A percentile compares a stretch with the other conserved stretches of the same genome.
These are phyloP conservation scores for Drosophila setifemur DNA, from an alignment of 1,140 invertebrate species.

Conservation along the genomic window DNA sequence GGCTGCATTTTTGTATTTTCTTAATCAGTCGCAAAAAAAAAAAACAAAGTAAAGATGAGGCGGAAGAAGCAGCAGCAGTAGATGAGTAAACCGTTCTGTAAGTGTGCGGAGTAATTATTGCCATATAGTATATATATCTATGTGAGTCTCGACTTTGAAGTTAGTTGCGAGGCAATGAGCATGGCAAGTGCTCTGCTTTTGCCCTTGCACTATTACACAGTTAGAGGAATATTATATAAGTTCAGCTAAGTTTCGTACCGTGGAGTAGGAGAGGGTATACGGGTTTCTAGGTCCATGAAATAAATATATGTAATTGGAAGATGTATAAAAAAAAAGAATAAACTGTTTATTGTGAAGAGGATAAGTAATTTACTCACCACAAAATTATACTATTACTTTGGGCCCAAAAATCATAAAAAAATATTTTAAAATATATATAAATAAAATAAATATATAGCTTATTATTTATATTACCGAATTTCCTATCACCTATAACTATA, in stretches of 20 bases:
- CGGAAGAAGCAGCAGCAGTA: background rate
- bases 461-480: too few relatives aligned
- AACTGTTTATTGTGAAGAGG: too few relatives aligned
- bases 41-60: constrained; percentile 38
- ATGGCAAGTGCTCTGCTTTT: constrained; percentile 60
- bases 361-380: too few relatives aligned
- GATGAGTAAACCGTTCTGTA: constrained; percentile 31
- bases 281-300: too few relatives aligned
- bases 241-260: constrained; percentile 1
- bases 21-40: constrained; percentile 73
- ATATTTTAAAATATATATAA: background rate
- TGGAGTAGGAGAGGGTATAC: background rate
- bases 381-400: too few relatives aligned
- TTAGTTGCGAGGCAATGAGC: constrained; percentile 51
- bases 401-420: too few relatives aligned
- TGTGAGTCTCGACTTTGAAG: constrained; percentile 30
- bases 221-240: constrained; percentile 52
- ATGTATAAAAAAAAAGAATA: too few relatives aligned
- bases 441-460: too few relatives aligned
- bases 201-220: constrained; percentile 3
- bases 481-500: too few relatives aligned
- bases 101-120: constrained; percentile 56
- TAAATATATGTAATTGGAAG: too few relatives aligned
- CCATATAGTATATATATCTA: constrained; percentile 9
- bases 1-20: constrained; percentile 71